Conservation (phyloP, 2,113 vertebrate genomes). For the Ochotona princeps region DNA sequence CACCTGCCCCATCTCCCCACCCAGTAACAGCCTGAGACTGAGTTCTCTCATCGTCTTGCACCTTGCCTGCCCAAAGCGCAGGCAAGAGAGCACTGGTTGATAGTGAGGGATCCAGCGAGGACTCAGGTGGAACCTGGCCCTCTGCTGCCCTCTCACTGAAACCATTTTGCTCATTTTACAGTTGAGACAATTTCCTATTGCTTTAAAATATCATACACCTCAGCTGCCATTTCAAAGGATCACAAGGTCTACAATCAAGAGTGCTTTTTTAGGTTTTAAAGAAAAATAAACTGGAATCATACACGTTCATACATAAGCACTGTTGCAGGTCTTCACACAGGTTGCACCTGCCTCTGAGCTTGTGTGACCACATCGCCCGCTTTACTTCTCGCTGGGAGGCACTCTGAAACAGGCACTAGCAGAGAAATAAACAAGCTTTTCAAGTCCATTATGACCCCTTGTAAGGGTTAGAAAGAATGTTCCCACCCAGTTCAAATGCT, state of each 20-base stretch:
- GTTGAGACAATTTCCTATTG: neutral
- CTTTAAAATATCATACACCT: constrained; percentile 58
- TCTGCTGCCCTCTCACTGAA: constrained; percentile 69
- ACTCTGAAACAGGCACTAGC: neutral
- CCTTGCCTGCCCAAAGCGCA: neutral
- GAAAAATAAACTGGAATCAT: neutral
- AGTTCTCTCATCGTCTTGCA: neutral
- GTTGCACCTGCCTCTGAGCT: too few species aligned
- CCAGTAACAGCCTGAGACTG: neutral
- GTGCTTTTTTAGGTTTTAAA: neutral
- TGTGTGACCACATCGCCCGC: neutral
- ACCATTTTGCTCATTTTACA: constrained; percentile 21
- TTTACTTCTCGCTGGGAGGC: neutral
- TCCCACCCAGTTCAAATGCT: neutral
- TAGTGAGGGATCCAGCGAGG: neutral
- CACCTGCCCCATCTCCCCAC: too few species aligned
- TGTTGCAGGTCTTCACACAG: neutral
- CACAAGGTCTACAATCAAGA: neutral
- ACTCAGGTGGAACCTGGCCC: neutral
- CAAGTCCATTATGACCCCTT: neutral
- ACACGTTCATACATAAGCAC: neutral
- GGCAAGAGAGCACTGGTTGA: neutral
- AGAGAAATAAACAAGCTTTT: neutral
- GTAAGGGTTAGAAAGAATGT: neutral
- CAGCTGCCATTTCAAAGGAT: neutral